Conservation (phyloP, 2,797 vertebrate species). For the Rhynchonycteris naso region DNA sequence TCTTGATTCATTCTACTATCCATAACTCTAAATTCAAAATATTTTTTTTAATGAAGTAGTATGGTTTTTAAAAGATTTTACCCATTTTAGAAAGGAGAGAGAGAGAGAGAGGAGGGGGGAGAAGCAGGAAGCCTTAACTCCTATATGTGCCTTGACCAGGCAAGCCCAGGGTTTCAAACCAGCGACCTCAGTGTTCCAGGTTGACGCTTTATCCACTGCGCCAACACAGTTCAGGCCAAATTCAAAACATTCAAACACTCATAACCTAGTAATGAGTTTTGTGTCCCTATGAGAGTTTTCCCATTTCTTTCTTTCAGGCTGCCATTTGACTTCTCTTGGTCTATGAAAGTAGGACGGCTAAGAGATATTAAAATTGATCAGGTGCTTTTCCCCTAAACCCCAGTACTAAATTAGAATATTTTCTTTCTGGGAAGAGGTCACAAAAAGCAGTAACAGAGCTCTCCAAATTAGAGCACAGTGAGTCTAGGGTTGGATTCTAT, state of each 20-base stretch:
- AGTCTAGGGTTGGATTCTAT: slow-evolving; percentile 30
- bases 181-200: too few relatives aligned
- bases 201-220: too few relatives aligned
- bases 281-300: neutral
- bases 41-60: too few relatives aligned
- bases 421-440: slow-evolving; percentile 34
- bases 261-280: neutral
- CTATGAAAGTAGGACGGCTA: neutral
- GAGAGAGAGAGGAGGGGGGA: too few relatives aligned
- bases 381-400: neutral
- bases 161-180: too few relatives aligned
- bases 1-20: neutral
- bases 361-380: slow-evolving; percentile 24
- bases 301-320: neutral
- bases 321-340: neutral
- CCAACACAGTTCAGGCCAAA: neutral
- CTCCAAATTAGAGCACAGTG: slow-evolving; percentile 54
- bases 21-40: neutral
- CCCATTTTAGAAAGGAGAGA: too few relatives aligned
- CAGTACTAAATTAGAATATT: slow-evolving; percentile 15
- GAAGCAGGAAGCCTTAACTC: too few relatives aligned
- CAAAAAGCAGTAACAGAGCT: slow-evolving; percentile 35
- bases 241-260: neutral
- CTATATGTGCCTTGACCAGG: too few relatives aligned
- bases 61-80: too few relatives aligned